Evolutionary conservation across 2,797 vertebrate genomes (phyloP).

Genomic region (Pseudopleuronectes americanus): DNA sequence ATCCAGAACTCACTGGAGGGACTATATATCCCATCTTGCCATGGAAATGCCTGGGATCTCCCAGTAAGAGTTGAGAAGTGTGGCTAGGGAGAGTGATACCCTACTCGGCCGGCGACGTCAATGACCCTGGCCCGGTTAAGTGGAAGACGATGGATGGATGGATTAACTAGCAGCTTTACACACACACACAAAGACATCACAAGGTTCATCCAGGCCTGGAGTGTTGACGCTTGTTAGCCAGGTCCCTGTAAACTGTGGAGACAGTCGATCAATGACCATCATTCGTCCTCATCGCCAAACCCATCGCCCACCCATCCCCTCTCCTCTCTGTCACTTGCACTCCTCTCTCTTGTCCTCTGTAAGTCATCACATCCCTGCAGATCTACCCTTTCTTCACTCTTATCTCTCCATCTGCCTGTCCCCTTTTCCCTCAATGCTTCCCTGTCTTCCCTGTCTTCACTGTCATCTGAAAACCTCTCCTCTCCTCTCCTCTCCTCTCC

Average conservation of each 20-base stretch:
- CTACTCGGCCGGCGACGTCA: too few species aligned
- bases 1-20: too few species aligned
- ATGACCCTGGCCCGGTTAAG: too few species aligned
- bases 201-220: conserved; percentile 14
- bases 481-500: neutral
- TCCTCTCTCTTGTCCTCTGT: neutral
- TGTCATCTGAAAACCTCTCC: conserved; percentile 2
- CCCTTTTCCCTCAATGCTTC: neutral
- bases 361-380: conserved; percentile 32
- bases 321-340: neutral
- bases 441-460: neutral
- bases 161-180: too few species aligned
- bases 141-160: too few species aligned
- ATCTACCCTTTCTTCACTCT: conserved; percentile 30
- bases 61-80: too few species aligned
- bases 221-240: conserved; percentile 43
- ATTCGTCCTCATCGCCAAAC: conserved; percentile 28
- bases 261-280: conserved; percentile 46
- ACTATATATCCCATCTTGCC: too few species aligned
- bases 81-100: too few species aligned
- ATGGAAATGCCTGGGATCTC: too few species aligned
- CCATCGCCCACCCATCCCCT: neutral
- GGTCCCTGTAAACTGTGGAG: conserved; percentile 37
- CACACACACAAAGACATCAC: too few species aligned
- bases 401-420: conserved; percentile 15